phyloP scores from a whole-genome alignment of 1,140 invertebrate genomes.

The Thaumetopoea pityocampa region DNA sequence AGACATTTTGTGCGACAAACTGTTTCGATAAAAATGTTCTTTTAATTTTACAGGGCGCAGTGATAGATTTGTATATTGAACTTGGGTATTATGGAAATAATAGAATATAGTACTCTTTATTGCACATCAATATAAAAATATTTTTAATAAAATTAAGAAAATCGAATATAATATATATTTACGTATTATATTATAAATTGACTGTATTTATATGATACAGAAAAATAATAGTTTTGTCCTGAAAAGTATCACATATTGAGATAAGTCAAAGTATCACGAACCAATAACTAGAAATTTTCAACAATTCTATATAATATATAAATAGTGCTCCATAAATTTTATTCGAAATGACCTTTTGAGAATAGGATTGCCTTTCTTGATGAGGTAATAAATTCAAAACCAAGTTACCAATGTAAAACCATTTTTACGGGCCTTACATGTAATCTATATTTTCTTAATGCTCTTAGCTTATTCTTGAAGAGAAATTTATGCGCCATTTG shows the following conservation, averaged over 20 bases:
- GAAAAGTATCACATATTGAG: too few relatives aligned
- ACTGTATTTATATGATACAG: too few relatives aligned
- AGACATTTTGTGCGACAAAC: conserved; percentile 29
- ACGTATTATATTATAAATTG: too few relatives aligned
- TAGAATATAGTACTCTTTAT: too few relatives aligned
- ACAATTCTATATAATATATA: conserved; percentile 9
- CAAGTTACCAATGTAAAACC: conserved; percentile 19
- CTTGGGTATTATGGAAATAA: too few relatives aligned
- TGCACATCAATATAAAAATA: too few relatives aligned
- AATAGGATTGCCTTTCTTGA: conserved; percentile 2
- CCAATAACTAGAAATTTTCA: too few relatives aligned
- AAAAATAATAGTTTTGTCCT: too few relatives aligned
- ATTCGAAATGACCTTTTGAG: not conserved
- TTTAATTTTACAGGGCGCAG: too few relatives aligned
- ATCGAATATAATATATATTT: too few relatives aligned
- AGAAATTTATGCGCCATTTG: conserved; percentile 61
- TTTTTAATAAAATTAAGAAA: too few relatives aligned
- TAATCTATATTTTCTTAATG: conserved; percentile 61
- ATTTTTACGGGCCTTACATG: conserved; percentile 40
- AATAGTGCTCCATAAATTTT: conserved; percentile 2
- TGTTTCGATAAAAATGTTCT: conserved; percentile 6
- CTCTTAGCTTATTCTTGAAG: conserved; percentile 48
- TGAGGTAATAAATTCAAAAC: conserved; percentile 14
- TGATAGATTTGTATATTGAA: conserved; percentile 4
- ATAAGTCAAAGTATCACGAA: too few relatives aligned